These are phyloP conservation scores for Monochamus alternatus DNA, from an alignment of 2,888 invertebrate species.

Conservation along the genomic window DNA sequence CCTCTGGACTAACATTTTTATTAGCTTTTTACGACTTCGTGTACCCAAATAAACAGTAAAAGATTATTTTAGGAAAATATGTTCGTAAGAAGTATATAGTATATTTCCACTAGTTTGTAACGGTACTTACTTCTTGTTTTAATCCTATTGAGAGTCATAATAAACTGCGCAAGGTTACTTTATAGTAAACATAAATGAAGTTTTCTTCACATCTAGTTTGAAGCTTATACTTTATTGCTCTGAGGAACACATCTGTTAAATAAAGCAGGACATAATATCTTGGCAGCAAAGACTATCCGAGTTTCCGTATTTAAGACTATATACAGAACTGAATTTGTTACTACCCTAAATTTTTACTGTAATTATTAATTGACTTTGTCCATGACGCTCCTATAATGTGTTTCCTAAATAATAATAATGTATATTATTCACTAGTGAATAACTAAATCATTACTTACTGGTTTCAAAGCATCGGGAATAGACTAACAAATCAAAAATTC, in stretches of 20 bases:
- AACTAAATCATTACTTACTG: no score
- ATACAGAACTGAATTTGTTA: no score
- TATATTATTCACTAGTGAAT: no score
- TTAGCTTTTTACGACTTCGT: constrained; percentile 15
- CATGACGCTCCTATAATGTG: no score
- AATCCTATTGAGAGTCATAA: constrained; percentile 34
- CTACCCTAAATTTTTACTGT: no score
- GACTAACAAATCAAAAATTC: no score
- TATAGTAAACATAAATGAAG: constrained; percentile 33
- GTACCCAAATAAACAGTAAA: constrained; percentile 28
- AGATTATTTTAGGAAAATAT: constrained; percentile 23
- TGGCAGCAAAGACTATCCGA: constrained; percentile 3
- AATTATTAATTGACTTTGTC: no score
- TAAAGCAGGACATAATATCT: constrained; percentile 9
- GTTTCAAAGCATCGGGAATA: no score
- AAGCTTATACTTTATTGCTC: constrained; percentile 25
- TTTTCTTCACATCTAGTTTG: constrained; percentile 23
- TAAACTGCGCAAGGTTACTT: constrained; percentile 23
- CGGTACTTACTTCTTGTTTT: constrained; percentile 28
- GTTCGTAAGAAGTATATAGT: constrained; percentile 20
- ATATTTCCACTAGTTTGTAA: constrained; percentile 25
- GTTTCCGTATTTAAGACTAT: neutral
- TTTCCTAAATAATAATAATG: no score
- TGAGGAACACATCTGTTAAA: neutral
- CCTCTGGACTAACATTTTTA: neutral